These are phyloP conservation scores for Thyatira batis DNA, from an alignment of 2,888 invertebrate genomes.

Conservation along the genomic window DNA sequence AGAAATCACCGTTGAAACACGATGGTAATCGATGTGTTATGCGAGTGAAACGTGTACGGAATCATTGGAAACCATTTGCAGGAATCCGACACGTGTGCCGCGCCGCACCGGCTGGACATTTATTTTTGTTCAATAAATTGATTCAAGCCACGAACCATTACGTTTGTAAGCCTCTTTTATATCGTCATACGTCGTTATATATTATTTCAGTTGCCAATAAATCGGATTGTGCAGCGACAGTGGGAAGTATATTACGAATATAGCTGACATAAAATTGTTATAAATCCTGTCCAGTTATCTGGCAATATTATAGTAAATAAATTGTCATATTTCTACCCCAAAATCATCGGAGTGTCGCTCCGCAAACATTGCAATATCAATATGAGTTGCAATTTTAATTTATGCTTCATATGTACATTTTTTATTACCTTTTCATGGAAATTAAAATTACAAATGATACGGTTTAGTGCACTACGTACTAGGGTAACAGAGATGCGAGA, in stretches of 20 bases:
- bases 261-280: neutral
- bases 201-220: neutral
- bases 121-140: constrained; percentile 12
- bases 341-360: too few relatives aligned
- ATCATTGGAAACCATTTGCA: constrained; percentile 1
- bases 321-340: neutral
- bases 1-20: neutral
- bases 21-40: constrained; percentile 10
- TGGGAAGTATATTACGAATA: neutral
- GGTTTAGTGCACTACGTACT: constrained; percentile 32
- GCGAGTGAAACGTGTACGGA: constrained; percentile 11
- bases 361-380: too few relatives aligned
- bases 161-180: constrained; percentile 2
- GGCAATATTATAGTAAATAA: neutral
- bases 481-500: constrained; percentile 26
- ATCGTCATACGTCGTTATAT: neutral
- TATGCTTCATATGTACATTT: too few relatives aligned
- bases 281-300: neutral
- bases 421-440: neutral
- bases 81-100: neutral
- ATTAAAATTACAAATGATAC: constrained; percentile 20
- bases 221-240: neutral
- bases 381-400: too few relatives aligned
- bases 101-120: constrained; percentile 4
- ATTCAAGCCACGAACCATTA: constrained; percentile 9